A percentile compares a stretch with the other conserved stretches of the same genome.
These are phyloP conservation scores for Myripristis jacobus DNA, from an alignment of 2,797 vertebrate genomes.

Conservation along the genomic window DNA sequence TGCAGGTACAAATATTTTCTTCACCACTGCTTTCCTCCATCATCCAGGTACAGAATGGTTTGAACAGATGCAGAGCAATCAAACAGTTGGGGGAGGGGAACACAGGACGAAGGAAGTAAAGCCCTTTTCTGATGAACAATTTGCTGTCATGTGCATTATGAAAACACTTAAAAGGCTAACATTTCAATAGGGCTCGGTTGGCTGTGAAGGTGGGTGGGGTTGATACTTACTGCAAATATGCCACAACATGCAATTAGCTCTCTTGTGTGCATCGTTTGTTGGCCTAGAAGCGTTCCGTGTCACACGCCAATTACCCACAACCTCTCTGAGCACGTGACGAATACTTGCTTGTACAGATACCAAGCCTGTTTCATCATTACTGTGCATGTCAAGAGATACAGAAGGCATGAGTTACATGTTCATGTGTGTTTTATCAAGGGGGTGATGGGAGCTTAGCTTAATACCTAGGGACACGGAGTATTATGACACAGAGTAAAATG, in stretches of 20 bases:
- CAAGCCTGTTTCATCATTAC: slow-evolving; percentile 47
- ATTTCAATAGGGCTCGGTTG: slow-evolving; percentile 66
- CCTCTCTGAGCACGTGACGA: slow-evolving; percentile 65
- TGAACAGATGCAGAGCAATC: slow-evolving; percentile 74
- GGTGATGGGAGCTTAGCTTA: slow-evolving; percentile 5
- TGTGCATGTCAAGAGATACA: slow-evolving; percentile 32
- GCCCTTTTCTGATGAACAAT: slow-evolving; percentile 75
- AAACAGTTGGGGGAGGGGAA: slow-evolving; percentile 64
- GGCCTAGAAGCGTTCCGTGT: slow-evolving; percentile 66
- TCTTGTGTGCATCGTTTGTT: slow-evolving; percentile 63
- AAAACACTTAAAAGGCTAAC: slow-evolving; percentile 73
- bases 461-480: too few relatives aligned
- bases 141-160: slow-evolving; percentile 65
- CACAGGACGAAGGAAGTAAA: slow-evolving; percentile 60
- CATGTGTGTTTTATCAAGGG: slow-evolving; percentile 35
- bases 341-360: slow-evolving; percentile 41
- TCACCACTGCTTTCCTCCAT: slow-evolving; percentile 40
- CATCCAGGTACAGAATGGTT: slow-evolving; percentile 59
- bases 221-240: slow-evolving; percentile 68
- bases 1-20: slow-evolving; percentile 61
- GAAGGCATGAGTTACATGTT: slow-evolving; percentile 27
- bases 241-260: slow-evolving; percentile 71
- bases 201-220: slow-evolving; percentile 57
- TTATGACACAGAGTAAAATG: too few relatives aligned
- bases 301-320: slow-evolving; percentile 69